Percentiles rank a stretch among this genome's conserved stretches.
phyloP scores from a whole-genome alignment of 2,113 vertebrate genomes.

The Narcine bancroftii region DNA sequence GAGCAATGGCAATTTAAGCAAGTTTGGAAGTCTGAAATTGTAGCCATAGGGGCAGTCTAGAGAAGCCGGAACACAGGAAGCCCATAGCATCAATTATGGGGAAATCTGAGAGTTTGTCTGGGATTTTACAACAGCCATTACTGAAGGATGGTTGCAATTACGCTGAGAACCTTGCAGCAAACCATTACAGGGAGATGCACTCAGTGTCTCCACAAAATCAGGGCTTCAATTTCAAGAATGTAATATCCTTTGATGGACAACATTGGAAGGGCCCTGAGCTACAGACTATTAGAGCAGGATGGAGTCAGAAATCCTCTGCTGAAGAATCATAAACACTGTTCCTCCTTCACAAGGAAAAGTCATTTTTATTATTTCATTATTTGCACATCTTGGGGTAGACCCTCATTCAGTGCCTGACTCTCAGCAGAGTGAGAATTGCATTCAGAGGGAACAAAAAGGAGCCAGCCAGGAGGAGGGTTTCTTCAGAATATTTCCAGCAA shows the following conservation, averaged over 20 bases:
- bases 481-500: too few relatives aligned
- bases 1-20: not conserved
- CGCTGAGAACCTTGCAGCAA: not conserved
- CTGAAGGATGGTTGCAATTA: constrained; percentile 17
- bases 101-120: constrained; percentile 3
- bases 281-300: not conserved
- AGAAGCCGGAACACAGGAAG: not conserved
- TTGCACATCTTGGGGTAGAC: not conserved
- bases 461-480: too few relatives aligned
- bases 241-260: not conserved
- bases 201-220: not conserved
- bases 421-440: not conserved
- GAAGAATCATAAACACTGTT: not conserved
- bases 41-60: constrained; percentile 3
- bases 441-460: not conserved
- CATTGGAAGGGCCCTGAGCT: not conserved
- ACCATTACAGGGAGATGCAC: not conserved
- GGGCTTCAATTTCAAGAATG: not conserved
- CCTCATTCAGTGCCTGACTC: not conserved
- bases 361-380: not conserved
- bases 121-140: constrained; percentile 13
- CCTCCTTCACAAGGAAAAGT: not conserved
- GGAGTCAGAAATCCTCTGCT: not conserved
- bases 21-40: not conserved
- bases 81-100: not conserved